These are phyloP conservation scores for Syrrhaptes paradoxus DNA, from an alignment of 2,113 vertebrate genomes.

Conservation along the genomic window DNA sequence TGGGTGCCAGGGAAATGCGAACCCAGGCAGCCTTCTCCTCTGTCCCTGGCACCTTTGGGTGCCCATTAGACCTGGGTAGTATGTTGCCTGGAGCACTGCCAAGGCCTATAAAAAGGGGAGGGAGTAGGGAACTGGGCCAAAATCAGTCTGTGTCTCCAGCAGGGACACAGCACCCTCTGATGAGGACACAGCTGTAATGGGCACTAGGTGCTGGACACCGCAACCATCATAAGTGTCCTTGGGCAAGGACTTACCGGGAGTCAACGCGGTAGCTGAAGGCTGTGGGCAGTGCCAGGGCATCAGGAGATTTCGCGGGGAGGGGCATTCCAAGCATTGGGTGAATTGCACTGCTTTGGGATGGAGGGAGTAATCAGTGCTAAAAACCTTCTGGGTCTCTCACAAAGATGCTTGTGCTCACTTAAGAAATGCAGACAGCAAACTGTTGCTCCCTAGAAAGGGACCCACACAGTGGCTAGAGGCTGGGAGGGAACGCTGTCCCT, in stretches of 20 bases:
- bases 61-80: background rate
- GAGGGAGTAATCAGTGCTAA: background rate
- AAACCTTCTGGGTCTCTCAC: background rate
- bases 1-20: background rate
- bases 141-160: rapidly evolving
- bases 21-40: background rate
- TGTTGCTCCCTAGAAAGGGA: background rate
- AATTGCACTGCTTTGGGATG: rapidly evolving
- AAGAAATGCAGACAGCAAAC: background rate
- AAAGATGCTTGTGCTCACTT: background rate
- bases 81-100: background rate
- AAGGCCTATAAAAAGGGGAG: background rate
- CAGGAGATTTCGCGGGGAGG: rapidly evolving
- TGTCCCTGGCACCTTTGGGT: background rate
- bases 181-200: background rate
- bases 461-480: background rate
- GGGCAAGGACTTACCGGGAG: background rate
- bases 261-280: rapidly evolving
- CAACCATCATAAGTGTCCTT: background rate
- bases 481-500: background rate
- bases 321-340: rapidly evolving
- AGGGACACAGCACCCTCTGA: background rate
- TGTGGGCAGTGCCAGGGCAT: background rate
- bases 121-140: background rate
- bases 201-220: background rate